Conservation (phyloP, 2,113 vertebrate species). For the Eleginops maclovinus region DNA sequence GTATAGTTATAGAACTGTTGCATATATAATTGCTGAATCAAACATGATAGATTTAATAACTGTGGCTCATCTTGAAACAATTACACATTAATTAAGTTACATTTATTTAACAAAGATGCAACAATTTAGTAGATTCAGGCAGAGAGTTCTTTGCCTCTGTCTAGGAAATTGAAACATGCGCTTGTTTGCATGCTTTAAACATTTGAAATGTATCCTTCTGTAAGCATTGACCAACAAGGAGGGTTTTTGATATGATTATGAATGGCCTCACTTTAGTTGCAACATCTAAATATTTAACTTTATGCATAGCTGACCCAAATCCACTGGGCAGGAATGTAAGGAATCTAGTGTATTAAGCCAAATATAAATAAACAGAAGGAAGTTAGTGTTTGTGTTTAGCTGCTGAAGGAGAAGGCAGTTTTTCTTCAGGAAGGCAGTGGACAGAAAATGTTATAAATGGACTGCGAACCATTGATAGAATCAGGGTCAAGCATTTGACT, state of each 20-base stretch:
- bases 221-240: constrained; percentile 43
- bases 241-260: constrained; percentile 45
- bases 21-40: neutral
- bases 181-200: constrained; percentile 38
- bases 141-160: neutral
- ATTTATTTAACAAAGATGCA: constrained; percentile 41
- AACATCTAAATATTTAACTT: constrained; percentile 62
- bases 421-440: constrained; percentile 11
- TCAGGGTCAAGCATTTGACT: constrained; percentile 2
- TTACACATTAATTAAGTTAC: neutral
- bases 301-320: constrained; percentile 57
- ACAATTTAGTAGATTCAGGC: constrained; percentile 3
- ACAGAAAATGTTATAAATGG: constrained; percentile 20
- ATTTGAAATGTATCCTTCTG: constrained; percentile 23
- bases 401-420: constrained; percentile 13
- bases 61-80: neutral
- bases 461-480: neutral
- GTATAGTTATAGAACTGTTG: neutral
- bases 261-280: constrained; percentile 30
- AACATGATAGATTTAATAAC: constrained; percentile 2
- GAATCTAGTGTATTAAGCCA: constrained; percentile 55
- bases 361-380: constrained; percentile 58
- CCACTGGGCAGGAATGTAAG: constrained; percentile 41
- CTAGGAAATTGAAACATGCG: neutral
- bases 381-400: constrained; percentile 37